A percentile compares a stretch with the other conserved stretches of the same genome.
Evolutionary conservation across 1,140 invertebrate genomes (phyloP).

Genomic region (Calycopis cecrops): DNA sequence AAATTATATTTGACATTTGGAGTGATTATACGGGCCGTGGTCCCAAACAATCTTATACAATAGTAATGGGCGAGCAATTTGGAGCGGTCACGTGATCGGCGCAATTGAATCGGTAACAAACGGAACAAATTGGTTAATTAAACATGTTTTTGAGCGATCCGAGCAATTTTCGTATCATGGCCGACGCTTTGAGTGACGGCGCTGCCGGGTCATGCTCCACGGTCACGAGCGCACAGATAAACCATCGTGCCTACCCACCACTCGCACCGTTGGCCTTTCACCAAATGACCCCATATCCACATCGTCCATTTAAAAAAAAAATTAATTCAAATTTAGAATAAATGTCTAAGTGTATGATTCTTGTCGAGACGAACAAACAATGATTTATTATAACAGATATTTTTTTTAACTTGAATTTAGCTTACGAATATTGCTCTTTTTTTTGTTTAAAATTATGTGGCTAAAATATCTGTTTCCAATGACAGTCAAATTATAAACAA

Average conservation of each 20-base stretch:
- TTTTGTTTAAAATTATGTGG: too few relatives aligned
- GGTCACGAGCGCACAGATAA: constrained; percentile 26
- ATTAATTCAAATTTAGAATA: background rate
- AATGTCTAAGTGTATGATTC: too few relatives aligned
- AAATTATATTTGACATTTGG: constrained; percentile 11
- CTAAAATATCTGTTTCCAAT: too few relatives aligned
- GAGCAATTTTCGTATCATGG: constrained; percentile 49
- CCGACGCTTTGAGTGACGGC: constrained; percentile 35
- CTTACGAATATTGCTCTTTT: too few relatives aligned
- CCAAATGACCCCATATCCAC: background rate
- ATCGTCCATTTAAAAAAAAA: too few relatives aligned
- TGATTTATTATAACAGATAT: too few relatives aligned
- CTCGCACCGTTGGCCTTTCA: background rate
- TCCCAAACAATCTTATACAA: constrained; percentile 14
- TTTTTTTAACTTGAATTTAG: too few relatives aligned
- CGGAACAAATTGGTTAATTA: constrained; percentile 51
- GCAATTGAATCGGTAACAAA: constrained; percentile 39
- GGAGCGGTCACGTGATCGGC: constrained; percentile 26
- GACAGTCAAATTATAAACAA: too few relatives aligned
- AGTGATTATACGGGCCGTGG: constrained; percentile 9
- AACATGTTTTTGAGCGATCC: constrained; percentile 39
- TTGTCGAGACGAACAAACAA: too few relatives aligned
- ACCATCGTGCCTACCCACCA: constrained; percentile 7
- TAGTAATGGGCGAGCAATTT: constrained; percentile 8
- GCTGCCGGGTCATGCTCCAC: constrained; percentile 29